Base-by-base conservation (phyloP, 2,797 vertebrate species). In the Buceros bicornis region DNA sequence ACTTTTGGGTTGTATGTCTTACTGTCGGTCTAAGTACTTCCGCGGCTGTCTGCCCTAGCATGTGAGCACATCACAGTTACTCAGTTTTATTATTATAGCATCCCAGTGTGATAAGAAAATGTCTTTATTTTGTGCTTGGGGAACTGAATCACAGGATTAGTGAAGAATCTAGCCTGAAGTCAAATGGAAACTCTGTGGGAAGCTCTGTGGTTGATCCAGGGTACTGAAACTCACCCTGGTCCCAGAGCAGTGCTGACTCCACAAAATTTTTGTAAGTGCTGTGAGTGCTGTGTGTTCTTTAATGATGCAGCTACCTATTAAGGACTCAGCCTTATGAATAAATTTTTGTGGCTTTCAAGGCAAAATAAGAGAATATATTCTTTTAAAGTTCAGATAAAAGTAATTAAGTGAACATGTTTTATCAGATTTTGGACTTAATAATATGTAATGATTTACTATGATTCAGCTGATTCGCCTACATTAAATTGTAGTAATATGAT, bases 1-100 rank as follows among this genome's bases (percentile, higher is more conserved):
- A 95, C 78, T 95, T 97, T 74, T 65, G 88, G 83, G 82, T 82
- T 95, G 53, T 90, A 40, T 89, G 95, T 80, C 81, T 90, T 90
- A 61, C 56, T 89, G 65, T 72, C 0, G 4, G 69, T 77, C 57
- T 93, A 92, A 95, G 74, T 65, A 90, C 89, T 97, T 95, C 88
- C 60, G 33, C 54, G 73, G 45, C 88, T 90, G 76, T 70, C 91
- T 91, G 62, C 70, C 87, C 6, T 22, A 90, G 35, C 74, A 76
- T 82, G 73, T 86, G n/a, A 92, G 60, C 78, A 79, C 67, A 93
- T 95, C 94, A 92, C 91, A 84, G 77, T 88, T 94, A 89, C 56
- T 95, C 67, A 51, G 70, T 93, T 95, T 92, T 96, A 87, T 93
- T 83, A 56, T 69, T 88, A 61, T 33, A 94, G 76, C 80, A 93